These are phyloP conservation scores for Medauroidea extradentata DNA, from an alignment of 1,140 invertebrate species.

Conservation along the genomic window DNA sequence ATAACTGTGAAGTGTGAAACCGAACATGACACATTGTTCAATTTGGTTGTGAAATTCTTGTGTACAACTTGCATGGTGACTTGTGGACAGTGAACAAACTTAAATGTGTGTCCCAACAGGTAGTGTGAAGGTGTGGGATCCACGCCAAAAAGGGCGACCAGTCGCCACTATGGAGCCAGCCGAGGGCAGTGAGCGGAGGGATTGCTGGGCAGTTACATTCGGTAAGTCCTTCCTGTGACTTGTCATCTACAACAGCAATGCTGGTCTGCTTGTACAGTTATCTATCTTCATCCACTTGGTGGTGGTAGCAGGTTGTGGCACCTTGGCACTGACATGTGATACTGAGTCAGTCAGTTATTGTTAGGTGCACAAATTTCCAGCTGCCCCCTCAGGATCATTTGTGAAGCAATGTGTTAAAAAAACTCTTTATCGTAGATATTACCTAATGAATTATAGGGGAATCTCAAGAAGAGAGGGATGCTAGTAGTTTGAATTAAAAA, in stretches of 20 bases:
- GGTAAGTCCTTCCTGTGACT: conserved; percentile 44
- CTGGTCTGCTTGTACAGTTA: neutral
- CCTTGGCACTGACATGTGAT: neutral
- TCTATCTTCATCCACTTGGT: neutral
- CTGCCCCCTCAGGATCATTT: neutral
- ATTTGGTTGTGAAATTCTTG: no score
- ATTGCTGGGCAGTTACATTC: conserved; percentile 86
- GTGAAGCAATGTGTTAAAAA: neutral
- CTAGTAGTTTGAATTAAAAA: neutral
- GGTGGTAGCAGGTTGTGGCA: neutral
- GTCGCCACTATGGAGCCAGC: conserved; percentile 83
- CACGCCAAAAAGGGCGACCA: conserved; percentile 79
- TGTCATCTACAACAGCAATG: no score
- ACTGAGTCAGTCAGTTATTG: no score
- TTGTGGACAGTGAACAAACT: neutral
- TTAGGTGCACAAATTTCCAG: no score
- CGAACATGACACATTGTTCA: no score
- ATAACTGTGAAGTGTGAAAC: no score
- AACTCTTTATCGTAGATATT: neutral
- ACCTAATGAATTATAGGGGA: neutral
- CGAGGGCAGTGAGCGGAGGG: conserved; percentile 56
- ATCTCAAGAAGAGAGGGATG: neutral
- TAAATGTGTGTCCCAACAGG: conserved; percentile 46
- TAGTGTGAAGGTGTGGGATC: conserved; percentile 93
- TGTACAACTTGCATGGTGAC: no score